These are phyloP conservation scores for Calameuta pallipes DNA, from an alignment of 2,888 invertebrate genomes.

Conservation along the genomic window DNA sequence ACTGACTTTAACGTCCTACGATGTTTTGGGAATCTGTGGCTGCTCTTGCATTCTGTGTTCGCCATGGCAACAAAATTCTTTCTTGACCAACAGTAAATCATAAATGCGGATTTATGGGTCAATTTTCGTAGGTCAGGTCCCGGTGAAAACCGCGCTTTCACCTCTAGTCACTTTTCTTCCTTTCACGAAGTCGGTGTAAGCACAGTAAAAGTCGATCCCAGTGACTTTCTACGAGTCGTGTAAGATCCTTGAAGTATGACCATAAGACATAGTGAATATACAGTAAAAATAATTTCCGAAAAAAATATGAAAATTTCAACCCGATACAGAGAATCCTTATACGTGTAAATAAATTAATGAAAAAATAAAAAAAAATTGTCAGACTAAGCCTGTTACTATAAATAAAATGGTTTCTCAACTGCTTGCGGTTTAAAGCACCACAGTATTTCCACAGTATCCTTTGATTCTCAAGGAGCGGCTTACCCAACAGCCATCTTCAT, in stretches of 20 bases:
- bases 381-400: neutral
- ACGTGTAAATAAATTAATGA: neutral
- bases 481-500: neutral
- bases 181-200: neutral
- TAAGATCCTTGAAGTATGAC: neutral
- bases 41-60: constrained; percentile 37
- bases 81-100: constrained; percentile 44
- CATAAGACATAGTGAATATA: neutral
- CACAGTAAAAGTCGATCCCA: neutral
- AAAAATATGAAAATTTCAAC: neutral
- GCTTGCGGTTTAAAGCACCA: neutral
- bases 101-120: constrained; percentile 52
- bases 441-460: neutral
- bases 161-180: constrained; percentile 23
- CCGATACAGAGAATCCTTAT: neutral
- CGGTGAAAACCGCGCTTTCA: constrained; percentile 33
- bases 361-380: neutral
- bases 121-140: constrained; percentile 27
- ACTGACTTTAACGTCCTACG: constrained; percentile 15
- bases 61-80: constrained; percentile 29
- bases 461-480: neutral
- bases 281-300: neutral
- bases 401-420: neutral
- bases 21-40: constrained; percentile 54
- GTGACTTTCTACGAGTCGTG: neutral